Evolutionary conservation across 2,113 vertebrate species (phyloP).

Genomic region (Hippocampus zosterae): DNA sequence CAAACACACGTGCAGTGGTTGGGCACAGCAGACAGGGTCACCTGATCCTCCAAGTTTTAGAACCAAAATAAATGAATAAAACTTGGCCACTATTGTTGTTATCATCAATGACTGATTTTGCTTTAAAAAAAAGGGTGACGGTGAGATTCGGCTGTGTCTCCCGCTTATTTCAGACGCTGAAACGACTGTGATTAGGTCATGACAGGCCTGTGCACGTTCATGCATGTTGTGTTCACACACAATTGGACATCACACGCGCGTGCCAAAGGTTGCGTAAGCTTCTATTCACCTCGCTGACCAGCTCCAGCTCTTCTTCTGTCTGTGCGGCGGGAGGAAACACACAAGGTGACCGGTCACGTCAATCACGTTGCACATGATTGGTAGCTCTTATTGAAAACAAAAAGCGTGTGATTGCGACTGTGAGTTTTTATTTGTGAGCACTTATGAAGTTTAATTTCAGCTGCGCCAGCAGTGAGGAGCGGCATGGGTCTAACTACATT

Average conservation of each 20-base stretch:
- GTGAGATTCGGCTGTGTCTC: too few relatives aligned
- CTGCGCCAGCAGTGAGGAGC: not conserved
- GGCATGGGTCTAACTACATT: not conserved
- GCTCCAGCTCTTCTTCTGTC: constrained; percentile 94
- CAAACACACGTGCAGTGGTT: constrained; percentile 67
- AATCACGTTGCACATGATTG: not conserved
- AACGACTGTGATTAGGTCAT: not conserved
- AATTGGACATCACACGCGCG: constrained; percentile 46
- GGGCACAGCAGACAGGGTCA: constrained; percentile 27
- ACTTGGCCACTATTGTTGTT: too few relatives aligned
- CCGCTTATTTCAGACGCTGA: not conserved
- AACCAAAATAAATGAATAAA: not conserved
- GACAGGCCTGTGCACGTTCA: constrained; percentile 35
- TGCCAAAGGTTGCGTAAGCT: constrained; percentile 30
- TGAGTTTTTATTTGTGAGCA: not conserved
- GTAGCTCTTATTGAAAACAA: not conserved
- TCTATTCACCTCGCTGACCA: constrained; percentile 89
- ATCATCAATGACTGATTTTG: too few relatives aligned
- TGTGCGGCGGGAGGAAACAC: constrained; percentile 58
- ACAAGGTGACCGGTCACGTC: not conserved
- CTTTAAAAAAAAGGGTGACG: too few relatives aligned
- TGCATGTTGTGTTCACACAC: constrained; percentile 52
- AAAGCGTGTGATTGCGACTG: not conserved
- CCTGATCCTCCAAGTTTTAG: not conserved
- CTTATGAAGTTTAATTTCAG: not conserved